Evolutionary conservation across 2,797 vertebrate genomes (phyloP).

Genomic region (Hafferia zeledoni): DNA sequence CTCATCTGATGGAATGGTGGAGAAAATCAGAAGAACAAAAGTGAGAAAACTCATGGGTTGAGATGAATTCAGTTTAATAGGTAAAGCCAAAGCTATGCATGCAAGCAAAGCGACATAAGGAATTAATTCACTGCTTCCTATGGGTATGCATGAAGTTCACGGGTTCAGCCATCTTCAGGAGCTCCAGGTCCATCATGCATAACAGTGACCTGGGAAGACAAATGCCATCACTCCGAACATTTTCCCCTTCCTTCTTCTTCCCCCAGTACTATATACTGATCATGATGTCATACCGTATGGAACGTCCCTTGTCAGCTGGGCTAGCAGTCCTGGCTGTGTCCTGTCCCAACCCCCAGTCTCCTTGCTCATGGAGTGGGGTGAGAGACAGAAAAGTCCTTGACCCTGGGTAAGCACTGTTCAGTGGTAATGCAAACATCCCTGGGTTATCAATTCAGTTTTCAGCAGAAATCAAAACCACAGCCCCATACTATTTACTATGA

Average conservation of each 20-base stretch:
- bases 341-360: neutral
- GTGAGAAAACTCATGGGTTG: neutral
- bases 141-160: neutral
- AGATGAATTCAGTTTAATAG: neutral
- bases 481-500: neutral
- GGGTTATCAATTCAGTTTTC: neutral
- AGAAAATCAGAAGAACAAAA: neutral
- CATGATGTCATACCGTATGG: too few species aligned
- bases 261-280: neutral
- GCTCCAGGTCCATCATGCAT: accelerated
- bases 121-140: neutral
- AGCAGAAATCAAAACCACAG: neutral
- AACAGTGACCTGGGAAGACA: neutral
- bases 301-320: neutral
- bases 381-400: neutral
- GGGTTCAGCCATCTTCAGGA: neutral
- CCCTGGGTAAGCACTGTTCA: neutral
- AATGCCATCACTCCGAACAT: accelerated
- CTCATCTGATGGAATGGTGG: neutral
- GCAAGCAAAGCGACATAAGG: neutral
- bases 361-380: neutral
- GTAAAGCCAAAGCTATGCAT: neutral
- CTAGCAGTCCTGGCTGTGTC: neutral
- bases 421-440: neutral
- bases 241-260: neutral